Evolutionary conservation across 2,113 vertebrate genomes (phyloP), one percentile per base, ranked within the genome.

Genomic region (Paracanthobrama guichenoti): DNA sequence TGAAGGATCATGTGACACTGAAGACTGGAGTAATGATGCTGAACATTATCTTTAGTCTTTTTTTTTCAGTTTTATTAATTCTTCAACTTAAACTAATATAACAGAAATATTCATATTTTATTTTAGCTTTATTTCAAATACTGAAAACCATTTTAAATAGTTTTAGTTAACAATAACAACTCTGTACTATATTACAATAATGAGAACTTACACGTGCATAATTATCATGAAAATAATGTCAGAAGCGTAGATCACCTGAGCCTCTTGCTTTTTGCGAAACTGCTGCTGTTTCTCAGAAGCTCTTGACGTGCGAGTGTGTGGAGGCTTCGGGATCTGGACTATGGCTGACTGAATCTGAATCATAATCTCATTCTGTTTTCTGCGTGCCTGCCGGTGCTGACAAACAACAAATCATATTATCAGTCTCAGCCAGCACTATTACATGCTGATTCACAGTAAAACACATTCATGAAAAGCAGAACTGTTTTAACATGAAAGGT

Each of bases 271-370:
- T 89, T 92, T 95, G 85, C 48, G 83, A 4, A 91, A 92, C 84
- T 94, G 90, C 22, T 90, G 83, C 79, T 90, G 94, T 20, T 86
- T 89, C 84, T 95, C 94, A 1, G 86, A 84, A 79, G 90, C 90
- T 90, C 94, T 92, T 84, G 94, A 71, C 14, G 90, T 90, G 0
- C 84, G 89, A 80, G 91, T 93, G 35, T 88, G 84, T 39, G 89
- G 82, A 18, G 94, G 94, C 84, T 96, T 96, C 13, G 95, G 95
- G 85, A 95, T 91, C 78, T 94, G 94, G 83, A 95, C 89, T 79
- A 91, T 50, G 2, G 93, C 89, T 64, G 89, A 91, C 90, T 95
- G 93, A 86, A 96, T 95, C 84, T 64, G 90, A 62, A 92, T 91
- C 93, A 95, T 93, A 50, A 95, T 93, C 88, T 95, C 93, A 87